Evolutionary conservation across 2,888 invertebrate species (phyloP), one percentile per base, ranked within the genome.

Genomic region (Idaea dimidiata): DNA sequence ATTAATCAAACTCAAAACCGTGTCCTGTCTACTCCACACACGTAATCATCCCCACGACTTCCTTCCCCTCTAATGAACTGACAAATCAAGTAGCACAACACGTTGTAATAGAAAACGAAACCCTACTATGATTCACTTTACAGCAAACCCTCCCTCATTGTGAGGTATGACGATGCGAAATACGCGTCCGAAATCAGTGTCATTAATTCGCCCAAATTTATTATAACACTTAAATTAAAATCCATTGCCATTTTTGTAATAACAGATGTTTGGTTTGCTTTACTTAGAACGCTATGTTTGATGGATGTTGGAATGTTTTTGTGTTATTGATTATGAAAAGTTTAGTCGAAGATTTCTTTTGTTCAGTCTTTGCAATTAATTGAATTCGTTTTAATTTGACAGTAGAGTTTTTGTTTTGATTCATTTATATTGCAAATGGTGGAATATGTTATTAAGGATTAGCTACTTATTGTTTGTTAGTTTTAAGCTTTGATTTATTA

Each of bases 121-220:
- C 72, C 68, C 69, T 59, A 63, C 60, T 8, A 43, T 67, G 72
- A 72, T 72, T 65, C 72, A 74, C 74, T 77, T 72, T 72, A 79
- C 24, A 43, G 75, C 78, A 78, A 78, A 63, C 68, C 70, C 71
- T 64, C 72, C 70, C 80, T 86, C 84, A 87, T 89, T 90, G 82
- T 79, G 73, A 71, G 77, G 77, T 86, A 81, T 91, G 91, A 91
- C 88, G 81, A 74, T 71, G 89, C 86, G 75, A 81, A 84, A 87
- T 82, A 71, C 79, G 80, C 89, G 89, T 91, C 87, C 89, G 91
- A 24, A 24, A 87, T 90, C 88, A 86, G 91, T 77, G 82, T 74
- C 87, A 90, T 90, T 91, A 90, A 91, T 91, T 88, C 85, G 79
- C 65, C 77, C 77, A 86, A 89, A 91, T 90, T 91, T 90, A 90